Base-by-base conservation (phyloP, 2,888 invertebrate species). In the Agrotis puta region DNA sequence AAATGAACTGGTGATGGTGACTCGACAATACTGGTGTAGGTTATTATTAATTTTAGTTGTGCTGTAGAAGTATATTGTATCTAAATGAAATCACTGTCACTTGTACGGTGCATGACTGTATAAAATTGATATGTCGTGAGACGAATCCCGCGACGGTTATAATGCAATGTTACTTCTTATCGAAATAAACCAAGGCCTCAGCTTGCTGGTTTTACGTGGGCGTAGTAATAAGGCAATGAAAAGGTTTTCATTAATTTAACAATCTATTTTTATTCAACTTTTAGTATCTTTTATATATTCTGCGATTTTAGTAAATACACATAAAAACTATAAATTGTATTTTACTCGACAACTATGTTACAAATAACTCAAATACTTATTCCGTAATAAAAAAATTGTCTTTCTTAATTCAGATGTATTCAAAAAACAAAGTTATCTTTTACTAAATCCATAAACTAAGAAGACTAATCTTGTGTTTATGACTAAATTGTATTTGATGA, bases 121-220 rank as follows among this genome's bases (percentile, higher is more conserved):
- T 58, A 71, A 56, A 82, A 78, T 82, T 43, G 57, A 20, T 77
- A 64, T 54, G 53, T 18, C 20, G 82, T 62, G 72, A 72, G 67
- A 68, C 79, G 72, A 77, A 79, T 79, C 50, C 64, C 33, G 47
- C 67, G 45, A 43, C 64, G 24, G 13, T 16, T 61, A 50, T 61
- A 53, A 45, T 62, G 67, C 64, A 54, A 66, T 57, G 50, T 24
- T 79, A 64, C 39, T 43, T 62, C 67, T 79, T 68, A 68, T 82
- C 81, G 45, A 67, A 66, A 53, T 51, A 62, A 70, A 18, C n/a
- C 67, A 78, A 79, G 72, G 82, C 45, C 48, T 22, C 39, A 16
- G 50, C 24, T 7, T 51, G 65, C 69, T 47, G 33, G 20, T 62
- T 78, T 57, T 18, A 61, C 64, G 50, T 54, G 24, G 57, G 48